phyloP scores from a whole-genome alignment of 2,113 vertebrate species.

The Ciconia boyciana region DNA sequence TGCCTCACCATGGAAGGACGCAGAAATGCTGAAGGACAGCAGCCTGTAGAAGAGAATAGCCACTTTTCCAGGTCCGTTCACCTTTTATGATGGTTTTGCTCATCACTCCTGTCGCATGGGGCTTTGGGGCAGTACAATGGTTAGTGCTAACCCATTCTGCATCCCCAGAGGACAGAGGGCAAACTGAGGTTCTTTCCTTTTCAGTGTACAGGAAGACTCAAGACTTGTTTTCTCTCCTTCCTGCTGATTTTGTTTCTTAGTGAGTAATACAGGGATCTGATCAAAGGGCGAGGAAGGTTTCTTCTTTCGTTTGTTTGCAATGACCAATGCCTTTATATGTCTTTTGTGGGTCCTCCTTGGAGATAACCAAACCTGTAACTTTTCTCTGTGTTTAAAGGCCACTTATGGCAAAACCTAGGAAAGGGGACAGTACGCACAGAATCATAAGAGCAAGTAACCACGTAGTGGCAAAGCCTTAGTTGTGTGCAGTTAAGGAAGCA shows the following conservation, averaged over 20 bases:
- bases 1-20: background rate
- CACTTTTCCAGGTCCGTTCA: background rate
- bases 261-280: background rate
- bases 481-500: background rate
- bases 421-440: accelerated
- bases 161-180: background rate
- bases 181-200: background rate
- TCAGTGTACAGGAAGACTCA: background rate
- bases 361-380: background rate
- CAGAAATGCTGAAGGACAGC: background rate
- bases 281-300: background rate
- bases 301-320: background rate
- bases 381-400: background rate
- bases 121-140: accelerated
- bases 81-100: background rate
- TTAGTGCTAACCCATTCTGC: background rate
- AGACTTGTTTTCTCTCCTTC: background rate
- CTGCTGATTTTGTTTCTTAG: background rate
- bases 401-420: background rate
- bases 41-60: background rate
- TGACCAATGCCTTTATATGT: background rate
- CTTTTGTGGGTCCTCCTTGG: background rate
- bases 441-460: background rate
- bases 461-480: background rate
- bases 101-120: background rate